Base-by-base conservation (phyloP, 2,888 invertebrate genomes). In the Caenorhabditis sp. region DNA sequence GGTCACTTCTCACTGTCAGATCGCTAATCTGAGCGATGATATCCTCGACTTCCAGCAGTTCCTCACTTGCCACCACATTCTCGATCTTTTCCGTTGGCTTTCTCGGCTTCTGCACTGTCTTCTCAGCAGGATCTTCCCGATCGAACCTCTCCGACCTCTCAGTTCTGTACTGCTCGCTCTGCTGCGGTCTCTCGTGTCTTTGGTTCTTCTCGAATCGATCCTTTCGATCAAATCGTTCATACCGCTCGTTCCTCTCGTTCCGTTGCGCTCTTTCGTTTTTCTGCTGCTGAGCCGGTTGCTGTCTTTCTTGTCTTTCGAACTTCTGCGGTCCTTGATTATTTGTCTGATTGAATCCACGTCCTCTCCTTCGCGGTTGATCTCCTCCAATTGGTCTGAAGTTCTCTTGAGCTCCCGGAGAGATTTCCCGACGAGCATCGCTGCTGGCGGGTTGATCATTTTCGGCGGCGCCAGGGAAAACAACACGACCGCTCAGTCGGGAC, bases 1-100 rank as follows among this genome's bases (percentile, higher is more conserved):
- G 60, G 68, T 85, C 83, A 24, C 62, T 62, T 55, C 85, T 50
- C 18, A 79, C 37, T 18, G 50, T 80, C 18, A 85, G 35, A 69
- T 85, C 83, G 28, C 72, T 67, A 9, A 85, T 83, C 47, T 84
- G 83, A 18, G 61, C 26, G 20, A 85, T 85, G 1, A 85, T 76
- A 22, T 81, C 72, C n/a, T 85, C 85, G 1, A 85, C 4, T 11
- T 84, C 82, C 2, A 83, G 56, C 0, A 85, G 69, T 55, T 80
- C 71, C 76, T 82, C 26, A 32, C 51, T 50, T 2, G 0, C 2
- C 1, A 51, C 20, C 18, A 53, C 24, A 18, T 71, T n/a, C n/a
- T 44, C 61, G 20, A 62, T 22, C 1, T 18, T 20, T 5, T 24
- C 22, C 26, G 32, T 20, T 15, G 18, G 58, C 15, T 37, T 58